Evolutionary conservation across 2,797 vertebrate genomes (phyloP).

Genomic region (Bradypus variegatus): DNA sequence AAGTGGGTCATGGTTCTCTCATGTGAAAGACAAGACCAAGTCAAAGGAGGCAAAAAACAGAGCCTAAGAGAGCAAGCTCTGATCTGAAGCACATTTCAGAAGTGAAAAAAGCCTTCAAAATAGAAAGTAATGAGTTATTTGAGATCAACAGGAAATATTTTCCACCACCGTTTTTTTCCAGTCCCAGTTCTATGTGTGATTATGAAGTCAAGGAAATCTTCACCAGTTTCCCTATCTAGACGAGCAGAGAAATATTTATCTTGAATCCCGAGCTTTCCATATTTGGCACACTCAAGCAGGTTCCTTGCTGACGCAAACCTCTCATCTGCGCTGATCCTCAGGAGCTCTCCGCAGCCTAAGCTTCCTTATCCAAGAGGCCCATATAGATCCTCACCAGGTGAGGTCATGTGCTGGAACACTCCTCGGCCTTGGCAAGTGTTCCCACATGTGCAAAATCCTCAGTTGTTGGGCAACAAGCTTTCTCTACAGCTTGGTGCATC

Average conservation of each 20-base stretch:
- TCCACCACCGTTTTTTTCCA: not conserved
- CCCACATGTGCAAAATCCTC: not conserved
- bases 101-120: slow-evolving; percentile 4
- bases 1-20: not conserved
- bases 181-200: not conserved
- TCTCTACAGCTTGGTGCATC: not conserved
- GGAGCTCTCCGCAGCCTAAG: not conserved
- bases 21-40: slow-evolving; percentile 23
- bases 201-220: not conserved
- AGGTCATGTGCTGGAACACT: not conserved
- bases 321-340: not conserved
- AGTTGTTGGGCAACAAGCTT: not conserved
- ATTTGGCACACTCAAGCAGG: not conserved
- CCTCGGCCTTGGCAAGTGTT: not conserved
- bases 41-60: slow-evolving; percentile 17
- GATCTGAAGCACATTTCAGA: not conserved
- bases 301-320: not conserved
- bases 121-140: not conserved
- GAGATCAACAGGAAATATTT: not conserved
- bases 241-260: not conserved
- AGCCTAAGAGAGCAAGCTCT: not conserved
- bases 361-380: not conserved
- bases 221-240: not conserved
- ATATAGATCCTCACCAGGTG: not conserved
- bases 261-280: not conserved